Conservation (phyloP, 2,797 vertebrate species). For the Decapterus maruadsi region DNA sequence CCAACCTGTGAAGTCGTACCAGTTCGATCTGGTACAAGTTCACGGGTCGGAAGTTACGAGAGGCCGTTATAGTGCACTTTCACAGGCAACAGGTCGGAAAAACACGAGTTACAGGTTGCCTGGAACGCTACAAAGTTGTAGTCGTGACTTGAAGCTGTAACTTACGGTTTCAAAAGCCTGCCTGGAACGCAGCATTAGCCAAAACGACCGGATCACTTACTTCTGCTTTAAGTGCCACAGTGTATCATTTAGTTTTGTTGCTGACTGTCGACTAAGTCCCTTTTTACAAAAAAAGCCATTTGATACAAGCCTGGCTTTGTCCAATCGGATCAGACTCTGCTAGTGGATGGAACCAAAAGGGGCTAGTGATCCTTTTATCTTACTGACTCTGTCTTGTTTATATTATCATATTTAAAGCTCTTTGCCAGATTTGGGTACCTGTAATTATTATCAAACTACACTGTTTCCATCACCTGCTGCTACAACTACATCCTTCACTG, state of each 20-base stretch:
- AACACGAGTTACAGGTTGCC: too few species aligned
- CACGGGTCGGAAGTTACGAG: too few species aligned
- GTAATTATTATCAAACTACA: constrained; percentile 5
- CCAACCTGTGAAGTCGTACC: too few species aligned
- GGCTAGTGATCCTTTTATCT: constrained; percentile 9
- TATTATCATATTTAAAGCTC: constrained; percentile 31
- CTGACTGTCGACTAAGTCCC: constrained; percentile 13
- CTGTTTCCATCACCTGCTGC: constrained; percentile 23
- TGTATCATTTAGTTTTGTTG: neutral
- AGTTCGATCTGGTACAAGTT: too few species aligned
- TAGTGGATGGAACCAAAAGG: neutral
- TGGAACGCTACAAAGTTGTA: too few species aligned
- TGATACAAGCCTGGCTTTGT: neutral
- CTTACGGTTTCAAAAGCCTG: too few species aligned
- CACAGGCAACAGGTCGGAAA: too few species aligned
- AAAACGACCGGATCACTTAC: too few species aligned
- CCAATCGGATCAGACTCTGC: neutral
- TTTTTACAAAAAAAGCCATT: neutral
- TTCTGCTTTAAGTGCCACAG: neutral
- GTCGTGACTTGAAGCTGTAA: too few species aligned
- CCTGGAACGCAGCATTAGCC: too few species aligned
- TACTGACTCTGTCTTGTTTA: constrained; percentile 17
- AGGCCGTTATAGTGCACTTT: too few species aligned
- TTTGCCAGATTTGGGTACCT: constrained; percentile 2
- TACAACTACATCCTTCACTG: neutral